phyloP scores from a whole-genome alignment of 2,797 vertebrate genomes.

The Myotis findleyi region DNA sequence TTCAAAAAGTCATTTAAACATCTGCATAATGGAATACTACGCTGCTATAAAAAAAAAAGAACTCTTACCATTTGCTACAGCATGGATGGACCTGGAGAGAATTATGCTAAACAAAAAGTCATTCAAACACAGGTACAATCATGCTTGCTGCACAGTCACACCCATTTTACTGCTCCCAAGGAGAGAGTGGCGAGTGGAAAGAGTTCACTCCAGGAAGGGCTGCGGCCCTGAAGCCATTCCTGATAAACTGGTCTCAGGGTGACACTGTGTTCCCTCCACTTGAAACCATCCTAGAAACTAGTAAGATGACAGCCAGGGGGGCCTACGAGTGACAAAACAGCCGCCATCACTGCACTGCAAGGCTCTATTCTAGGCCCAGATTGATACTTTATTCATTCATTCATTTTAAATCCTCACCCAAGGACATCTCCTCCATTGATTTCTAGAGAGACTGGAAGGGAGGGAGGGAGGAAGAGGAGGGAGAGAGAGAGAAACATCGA shows the following conservation, averaged over 20 bases:
- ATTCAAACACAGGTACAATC: fast-evolving
- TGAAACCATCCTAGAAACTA: neutral
- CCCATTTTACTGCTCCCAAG: neutral
- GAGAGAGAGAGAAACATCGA: too few species aligned
- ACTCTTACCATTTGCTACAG: too few species aligned
- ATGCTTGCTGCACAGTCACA: neutral
- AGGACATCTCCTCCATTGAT: too few species aligned
- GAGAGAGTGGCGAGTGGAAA: neutral
- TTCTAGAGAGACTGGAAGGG: too few species aligned
- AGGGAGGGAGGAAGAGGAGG: too few species aligned
- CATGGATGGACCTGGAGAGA: too few species aligned
- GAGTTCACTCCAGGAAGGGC: neutral
- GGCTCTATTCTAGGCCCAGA: neutral
- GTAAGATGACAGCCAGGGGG: neutral
- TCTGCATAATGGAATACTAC: too few species aligned
- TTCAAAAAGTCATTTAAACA: too few species aligned
- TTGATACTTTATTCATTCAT: too few species aligned
- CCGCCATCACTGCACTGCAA: fast-evolving
- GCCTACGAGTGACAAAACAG: neutral
- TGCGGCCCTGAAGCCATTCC: neutral
- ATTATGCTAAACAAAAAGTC: too few species aligned
- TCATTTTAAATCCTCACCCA: too few species aligned
- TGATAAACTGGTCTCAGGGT: neutral
- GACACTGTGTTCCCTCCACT: neutral
- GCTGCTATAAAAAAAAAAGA: too few species aligned